Percentiles rank a stretch among this genome's conserved stretches.
phyloP scores from a whole-genome alignment of 2,888 invertebrate species.

The Drosophila nigritarsus region DNA sequence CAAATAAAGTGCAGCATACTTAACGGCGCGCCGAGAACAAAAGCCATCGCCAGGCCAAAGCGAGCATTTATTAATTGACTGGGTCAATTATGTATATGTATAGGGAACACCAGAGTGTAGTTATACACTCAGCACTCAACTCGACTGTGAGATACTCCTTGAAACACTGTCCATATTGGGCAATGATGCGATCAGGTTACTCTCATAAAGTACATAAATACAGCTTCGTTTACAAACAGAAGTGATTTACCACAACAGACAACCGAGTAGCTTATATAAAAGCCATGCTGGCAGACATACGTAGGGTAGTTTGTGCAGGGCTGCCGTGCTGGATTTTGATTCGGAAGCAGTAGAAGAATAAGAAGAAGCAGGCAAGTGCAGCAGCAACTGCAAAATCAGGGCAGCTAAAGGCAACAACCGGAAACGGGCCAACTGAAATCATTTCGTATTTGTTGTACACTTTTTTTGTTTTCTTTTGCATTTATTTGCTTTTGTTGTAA shows the following conservation, averaged over 20 bases:
- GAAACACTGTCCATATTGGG: not conserved
- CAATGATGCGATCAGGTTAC: not conserved
- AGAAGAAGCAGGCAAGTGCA: slow-evolving; percentile 25
- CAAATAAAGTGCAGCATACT: slow-evolving; percentile 66
- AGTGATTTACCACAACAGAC: not conserved
- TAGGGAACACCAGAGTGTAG: not conserved
- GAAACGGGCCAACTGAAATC: slow-evolving; percentile 50
- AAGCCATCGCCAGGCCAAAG: slow-evolving; percentile 52
- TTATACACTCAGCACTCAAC: not conserved
- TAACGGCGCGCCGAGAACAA: slow-evolving; percentile 52
- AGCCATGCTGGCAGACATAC: not conserved
- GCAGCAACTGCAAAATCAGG: slow-evolving; percentile 31
- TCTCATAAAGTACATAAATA: not conserved
- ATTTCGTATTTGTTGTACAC: slow-evolving; percentile 42
- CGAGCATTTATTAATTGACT: slow-evolving; percentile 71
- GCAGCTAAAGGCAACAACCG: slow-evolving; percentile 40
- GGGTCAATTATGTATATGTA: slow-evolving; percentile 49
- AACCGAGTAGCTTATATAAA: not conserved
- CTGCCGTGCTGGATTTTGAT: not conserved
- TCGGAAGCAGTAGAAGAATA: not conserved
- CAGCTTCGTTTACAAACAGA: not conserved
- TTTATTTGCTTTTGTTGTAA: slow-evolving; percentile 47
- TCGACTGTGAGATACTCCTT: slow-evolving; percentile 4
- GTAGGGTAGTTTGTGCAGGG: not conserved
- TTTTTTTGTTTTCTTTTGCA: slow-evolving; percentile 30